Evolutionary conservation across 2,113 vertebrate species (phyloP), one percentile per base, ranked within the genome.

Genomic region (Mirounga angustirostris): DNA sequence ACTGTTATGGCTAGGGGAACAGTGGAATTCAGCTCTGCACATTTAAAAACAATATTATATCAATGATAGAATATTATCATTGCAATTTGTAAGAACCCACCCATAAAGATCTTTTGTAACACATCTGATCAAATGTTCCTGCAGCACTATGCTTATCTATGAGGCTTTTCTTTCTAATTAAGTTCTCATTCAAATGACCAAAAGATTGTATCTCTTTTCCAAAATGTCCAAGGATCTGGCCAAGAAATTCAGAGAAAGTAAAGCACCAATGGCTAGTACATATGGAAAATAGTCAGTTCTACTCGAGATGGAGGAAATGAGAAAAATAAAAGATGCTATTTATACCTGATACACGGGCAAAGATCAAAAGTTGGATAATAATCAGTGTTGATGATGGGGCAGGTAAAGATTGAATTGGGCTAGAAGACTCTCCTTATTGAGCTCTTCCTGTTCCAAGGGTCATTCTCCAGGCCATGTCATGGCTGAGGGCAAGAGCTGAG

Each of bases 381-480:
- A 61, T 95, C 26, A 36, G 78, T 59, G 15, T 79, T 50, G 59
- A 50, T 1, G 19, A 63, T 30, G 71, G 9, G 19, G 13, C 16
- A 4, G 65, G 18, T 4, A 36, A 30, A 24, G 52, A 9, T 1
- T 15, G 24, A 52, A 5, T 33, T 26, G 28, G 63, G 16, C 9
- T 19, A 1, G 28, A 6, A 0, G 5, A 5, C 56, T n/a, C 28
- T 24, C 13, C 3, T n/a, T 5, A 12, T 1, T 7, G 0, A 82
- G 3, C 1, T 14, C 14, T 4, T 1, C 67, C 19, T 73, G 73
- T 36, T 61, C 18, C 3, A 28, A 15, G 7, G 21, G 10, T 46
- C 10, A 0, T 0, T 21, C 5, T 61, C 7, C 28, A 14, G 9
- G 33, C 12, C 1, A 0, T 0, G 4, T 6, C 3, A 1, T 24